Percentiles rank a stretch among this genome's conserved stretches.
Conservation (phyloP, 2,888 invertebrate species). For the Celastrina argiolus region DNA sequence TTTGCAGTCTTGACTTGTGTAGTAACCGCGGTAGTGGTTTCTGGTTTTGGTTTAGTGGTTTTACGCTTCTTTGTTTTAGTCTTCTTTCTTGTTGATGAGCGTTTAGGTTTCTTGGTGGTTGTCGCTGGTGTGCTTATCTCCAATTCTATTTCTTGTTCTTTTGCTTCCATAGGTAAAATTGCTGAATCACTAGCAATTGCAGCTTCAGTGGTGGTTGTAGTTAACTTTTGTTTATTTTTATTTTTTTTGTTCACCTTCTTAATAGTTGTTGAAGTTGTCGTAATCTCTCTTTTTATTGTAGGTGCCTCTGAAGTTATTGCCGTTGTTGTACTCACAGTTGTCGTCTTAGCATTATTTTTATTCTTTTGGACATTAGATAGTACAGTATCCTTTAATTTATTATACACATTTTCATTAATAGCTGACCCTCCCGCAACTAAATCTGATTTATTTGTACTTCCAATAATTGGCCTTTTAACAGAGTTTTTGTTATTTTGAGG, state of each 20-base stretch:
- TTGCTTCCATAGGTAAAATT: slow-evolving; percentile 66
- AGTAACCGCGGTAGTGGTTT: slow-evolving; percentile 46
- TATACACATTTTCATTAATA: slow-evolving; percentile 71
- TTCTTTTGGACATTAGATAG: slow-evolving; percentile 74
- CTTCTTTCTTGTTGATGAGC: slow-evolving; percentile 68
- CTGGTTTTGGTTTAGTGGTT: slow-evolving; percentile 64
- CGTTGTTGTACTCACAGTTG: slow-evolving; percentile 41
- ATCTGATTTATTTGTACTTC: slow-evolving; percentile 68
- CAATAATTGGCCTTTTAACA: slow-evolving; percentile 61
- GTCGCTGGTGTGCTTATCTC: slow-evolving; percentile 67
- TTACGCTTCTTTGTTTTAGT: slow-evolving; percentile 80
- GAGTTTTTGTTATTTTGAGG: slow-evolving; percentile 51
- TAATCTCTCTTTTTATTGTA: slow-evolving; percentile 48
- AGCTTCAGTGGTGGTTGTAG: slow-evolving; percentile 34
- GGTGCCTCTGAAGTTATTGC: slow-evolving; percentile 46
- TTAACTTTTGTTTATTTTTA: slow-evolving; percentile 57
- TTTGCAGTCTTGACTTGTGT: slow-evolving; percentile 71
- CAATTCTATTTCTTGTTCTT: slow-evolving; percentile 70
- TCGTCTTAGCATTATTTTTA: slow-evolving; percentile 53
- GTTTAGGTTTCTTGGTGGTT: slow-evolving; percentile 71
- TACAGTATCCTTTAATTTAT: slow-evolving; percentile 81
- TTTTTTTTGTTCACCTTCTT: slow-evolving; percentile 62
- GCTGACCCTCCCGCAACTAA: slow-evolving; percentile 68
- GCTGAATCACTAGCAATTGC: slow-evolving; percentile 57
- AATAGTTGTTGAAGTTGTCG: slow-evolving; percentile 44